Evolutionary conservation across 2,888 invertebrate species (phyloP).

Genomic region (Trachelus stipa): DNA sequence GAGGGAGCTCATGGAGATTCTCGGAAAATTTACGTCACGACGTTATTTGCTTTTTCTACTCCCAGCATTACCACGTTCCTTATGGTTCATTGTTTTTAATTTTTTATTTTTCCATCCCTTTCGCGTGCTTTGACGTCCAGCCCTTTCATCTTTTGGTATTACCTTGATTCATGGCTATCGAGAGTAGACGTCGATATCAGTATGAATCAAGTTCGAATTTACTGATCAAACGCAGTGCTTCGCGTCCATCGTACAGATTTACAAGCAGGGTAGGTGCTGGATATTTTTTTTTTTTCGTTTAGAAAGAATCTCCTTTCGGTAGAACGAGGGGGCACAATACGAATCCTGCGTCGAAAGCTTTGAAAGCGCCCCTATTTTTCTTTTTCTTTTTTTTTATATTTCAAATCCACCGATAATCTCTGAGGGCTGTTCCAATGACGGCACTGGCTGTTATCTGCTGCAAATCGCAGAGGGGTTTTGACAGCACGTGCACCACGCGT

Average conservation of each 20-base stretch:
- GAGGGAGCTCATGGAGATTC: background rate
- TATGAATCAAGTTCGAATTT: background rate
- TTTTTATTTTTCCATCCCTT: background rate
- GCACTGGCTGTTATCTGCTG: constrained; percentile 38
- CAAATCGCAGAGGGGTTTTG: constrained; percentile 43
- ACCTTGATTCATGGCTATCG: background rate
- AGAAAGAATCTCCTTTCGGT: background rate
- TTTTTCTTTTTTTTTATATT: background rate
- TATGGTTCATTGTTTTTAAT: background rate
- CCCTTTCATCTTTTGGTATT: background rate
- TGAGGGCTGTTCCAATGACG: constrained; percentile 15
- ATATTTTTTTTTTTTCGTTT: background rate
- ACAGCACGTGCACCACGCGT: constrained; percentile 27
- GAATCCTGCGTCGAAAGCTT: background rate
- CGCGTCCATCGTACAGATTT: background rate
- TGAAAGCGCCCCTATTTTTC: background rate
- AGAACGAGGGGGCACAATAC: background rate
- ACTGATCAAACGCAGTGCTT: background rate
- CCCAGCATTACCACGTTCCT: background rate
- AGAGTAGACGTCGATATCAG: background rate
- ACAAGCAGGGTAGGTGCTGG: background rate
- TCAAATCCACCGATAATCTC: constrained; percentile 33
- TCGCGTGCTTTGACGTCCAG: background rate
- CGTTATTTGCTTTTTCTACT: constrained; percentile 21
- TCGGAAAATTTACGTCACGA: constrained; percentile 12